phyloP scores from a whole-genome alignment of 2,113 vertebrate genomes.

The Excalfactoria chinensis region DNA sequence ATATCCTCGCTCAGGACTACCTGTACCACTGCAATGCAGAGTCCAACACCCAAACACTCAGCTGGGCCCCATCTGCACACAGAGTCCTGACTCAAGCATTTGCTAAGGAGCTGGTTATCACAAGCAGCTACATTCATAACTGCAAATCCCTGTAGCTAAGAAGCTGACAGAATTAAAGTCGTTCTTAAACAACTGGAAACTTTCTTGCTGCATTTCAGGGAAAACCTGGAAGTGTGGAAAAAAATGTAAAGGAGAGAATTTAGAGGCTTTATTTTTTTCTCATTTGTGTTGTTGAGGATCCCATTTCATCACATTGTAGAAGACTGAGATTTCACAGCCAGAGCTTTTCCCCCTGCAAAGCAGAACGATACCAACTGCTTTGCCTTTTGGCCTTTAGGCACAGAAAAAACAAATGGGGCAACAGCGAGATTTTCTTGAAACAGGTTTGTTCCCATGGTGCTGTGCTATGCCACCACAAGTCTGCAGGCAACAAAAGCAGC shows the following conservation, averaged over 20 bases:
- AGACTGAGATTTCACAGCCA: neutral
- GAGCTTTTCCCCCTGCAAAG: neutral
- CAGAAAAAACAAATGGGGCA: neutral
- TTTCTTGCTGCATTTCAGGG: accelerated
- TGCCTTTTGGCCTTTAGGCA: neutral
- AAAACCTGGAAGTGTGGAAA: neutral
- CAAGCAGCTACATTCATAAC: neutral
- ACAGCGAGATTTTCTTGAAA: neutral
- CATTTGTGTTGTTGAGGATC: accelerated
- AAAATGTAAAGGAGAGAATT: accelerated
- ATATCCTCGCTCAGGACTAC: neutral
- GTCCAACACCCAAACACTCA: neutral
- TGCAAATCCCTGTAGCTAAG: neutral
- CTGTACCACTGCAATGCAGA: accelerated
- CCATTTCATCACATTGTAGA: neutral
- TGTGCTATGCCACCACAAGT: neutral
- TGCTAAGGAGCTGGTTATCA: neutral
- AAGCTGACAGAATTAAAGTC: neutral
- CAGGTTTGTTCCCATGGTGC: neutral
- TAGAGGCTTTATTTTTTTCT: neutral
- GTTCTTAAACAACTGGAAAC: neutral
- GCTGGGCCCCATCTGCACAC: neutral
- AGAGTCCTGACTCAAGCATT: accelerated
- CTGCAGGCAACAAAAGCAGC: neutral
- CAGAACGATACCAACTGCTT: neutral